phyloP scores from a whole-genome alignment of 2,888 invertebrate species.

The Eristalinus aeneus region DNA sequence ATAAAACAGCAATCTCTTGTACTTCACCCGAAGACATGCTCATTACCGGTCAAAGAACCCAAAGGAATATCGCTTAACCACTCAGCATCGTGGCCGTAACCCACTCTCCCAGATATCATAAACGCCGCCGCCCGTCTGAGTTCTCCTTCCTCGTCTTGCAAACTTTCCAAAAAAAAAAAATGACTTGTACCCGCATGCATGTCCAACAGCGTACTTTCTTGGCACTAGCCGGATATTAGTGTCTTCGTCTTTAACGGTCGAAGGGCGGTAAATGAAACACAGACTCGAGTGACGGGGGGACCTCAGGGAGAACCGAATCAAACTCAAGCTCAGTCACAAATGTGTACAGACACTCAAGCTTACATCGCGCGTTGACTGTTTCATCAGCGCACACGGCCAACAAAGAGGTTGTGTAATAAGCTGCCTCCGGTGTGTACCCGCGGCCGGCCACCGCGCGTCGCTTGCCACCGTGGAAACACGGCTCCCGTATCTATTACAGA shows the following conservation, averaged over 20 bases:
- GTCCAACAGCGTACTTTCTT: not conserved
- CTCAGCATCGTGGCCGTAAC: not conserved
- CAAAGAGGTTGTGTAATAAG: conserved; percentile 23
- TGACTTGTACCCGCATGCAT: not conserved
- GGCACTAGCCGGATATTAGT: not conserved
- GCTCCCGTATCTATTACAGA: conserved; percentile 53
- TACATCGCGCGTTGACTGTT: conserved; percentile 49
- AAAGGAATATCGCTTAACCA: not conserved
- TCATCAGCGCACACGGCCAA: conserved; percentile 27
- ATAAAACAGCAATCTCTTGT: not conserved
- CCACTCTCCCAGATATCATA: not conserved
- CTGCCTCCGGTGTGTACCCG: conserved; percentile 7
- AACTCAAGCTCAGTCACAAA: not conserved
- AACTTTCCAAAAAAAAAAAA: not conserved
- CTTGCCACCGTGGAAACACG: not conserved
- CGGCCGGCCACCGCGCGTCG: not conserved
- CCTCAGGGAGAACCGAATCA: not conserved
- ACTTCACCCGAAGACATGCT: not conserved
- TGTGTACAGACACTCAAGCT: conserved; percentile 30
- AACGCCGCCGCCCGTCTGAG: not conserved
- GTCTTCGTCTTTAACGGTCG: conserved; percentile 40
- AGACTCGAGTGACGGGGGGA: not conserved
- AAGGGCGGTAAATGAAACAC: conserved; percentile 47
- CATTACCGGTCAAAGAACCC: not conserved
- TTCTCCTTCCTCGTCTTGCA: not conserved